Base-by-base conservation (phyloP, 2,113 vertebrate species). In the Phylloscopus trochilus region DNA sequence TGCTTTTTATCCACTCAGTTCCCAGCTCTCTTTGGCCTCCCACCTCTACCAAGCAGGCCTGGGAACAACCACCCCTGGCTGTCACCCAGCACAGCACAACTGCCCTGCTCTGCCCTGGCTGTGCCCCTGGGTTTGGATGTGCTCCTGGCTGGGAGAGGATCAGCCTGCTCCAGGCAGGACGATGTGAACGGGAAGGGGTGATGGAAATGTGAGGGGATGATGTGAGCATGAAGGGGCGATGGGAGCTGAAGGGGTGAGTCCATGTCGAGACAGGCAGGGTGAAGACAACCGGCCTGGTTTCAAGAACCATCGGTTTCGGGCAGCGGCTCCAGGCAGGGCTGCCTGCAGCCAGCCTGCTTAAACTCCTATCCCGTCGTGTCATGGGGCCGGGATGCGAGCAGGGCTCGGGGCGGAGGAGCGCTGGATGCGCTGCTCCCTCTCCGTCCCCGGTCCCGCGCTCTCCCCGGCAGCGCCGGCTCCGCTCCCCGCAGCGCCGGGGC, bases 61-160 rank as follows among this genome's bases (percentile, higher is more conserved):
- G 7, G 27, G 46, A 62, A 37, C 62, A 62, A 22, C 31, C 56
- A 37, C 6, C 31, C 28, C 35, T 28, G 46, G 30, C 23, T 9
- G 3, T 12, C 56, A 23, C 52, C 43, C 30, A 0, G 5, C 0
- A 5, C 11, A 14, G 23, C 39, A 9, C 8, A 2, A 4, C 0
- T 2, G 52, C 64, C 4, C 33, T 6, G 6, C 35, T 60, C 33
- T 73, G 69, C 17, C 51, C 66, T 4, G 39, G 18, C 44, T 1
- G 10, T 26, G 37, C 33, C 37, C 11, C 2, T 18, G 11, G 4
- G 4, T 39, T 68, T 1, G 13, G 52, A 19, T 18, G 22, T 6
- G 3, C 28, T 10, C 18, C 18, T 0, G 23, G 58, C 16, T 39
- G 62, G 24, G 67, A 58, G n/a, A 17, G n/a, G 62, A 20, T 26